These are phyloP conservation scores for Semaprochilodus insignis DNA, from an alignment of 2,797 vertebrate species.

Conservation along the genomic window DNA sequence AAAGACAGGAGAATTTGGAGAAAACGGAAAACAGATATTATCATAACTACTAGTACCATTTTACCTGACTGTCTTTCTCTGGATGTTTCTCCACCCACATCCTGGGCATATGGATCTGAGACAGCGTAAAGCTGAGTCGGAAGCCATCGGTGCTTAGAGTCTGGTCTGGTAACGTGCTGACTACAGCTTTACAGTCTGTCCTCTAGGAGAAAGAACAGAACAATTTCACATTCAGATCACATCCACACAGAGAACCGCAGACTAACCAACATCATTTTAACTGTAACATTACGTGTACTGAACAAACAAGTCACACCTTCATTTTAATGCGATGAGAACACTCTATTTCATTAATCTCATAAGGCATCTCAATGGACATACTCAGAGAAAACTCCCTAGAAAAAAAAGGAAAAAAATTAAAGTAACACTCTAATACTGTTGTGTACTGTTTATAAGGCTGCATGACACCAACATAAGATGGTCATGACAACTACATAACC, in stretches of 20 bases:
- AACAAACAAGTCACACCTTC: slow-evolving; percentile 75
- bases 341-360: slow-evolving; percentile 75
- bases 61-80: slow-evolving; percentile 85
- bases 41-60: neutral
- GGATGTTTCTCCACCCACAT: slow-evolving; percentile 91
- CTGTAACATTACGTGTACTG: neutral
- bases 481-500: too few species aligned
- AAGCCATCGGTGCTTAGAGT: slow-evolving; percentile 78
- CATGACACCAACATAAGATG: too few species aligned
- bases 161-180: slow-evolving; percentile 79
- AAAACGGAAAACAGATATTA: too few species aligned
- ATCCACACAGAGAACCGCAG: slow-evolving; percentile 22
- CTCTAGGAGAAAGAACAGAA: slow-evolving; percentile 65
- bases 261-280: neutral
- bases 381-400: slow-evolving; percentile 79
- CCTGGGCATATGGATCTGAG: slow-evolving; percentile 80
- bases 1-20: too few species aligned
- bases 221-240: slow-evolving; percentile 19
- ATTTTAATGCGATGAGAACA: slow-evolving; percentile 81
- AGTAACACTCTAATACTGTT: too few species aligned
- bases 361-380: slow-evolving; percentile 85
- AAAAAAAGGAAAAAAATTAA: neutral
- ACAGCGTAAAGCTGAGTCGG: slow-evolving; percentile 77
- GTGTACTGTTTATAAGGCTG: too few species aligned
- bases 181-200: slow-evolving; percentile 84